These are phyloP conservation scores for Noctua fimbriata DNA, from an alignment of 2,888 invertebrate species.

Conservation along the genomic window DNA sequence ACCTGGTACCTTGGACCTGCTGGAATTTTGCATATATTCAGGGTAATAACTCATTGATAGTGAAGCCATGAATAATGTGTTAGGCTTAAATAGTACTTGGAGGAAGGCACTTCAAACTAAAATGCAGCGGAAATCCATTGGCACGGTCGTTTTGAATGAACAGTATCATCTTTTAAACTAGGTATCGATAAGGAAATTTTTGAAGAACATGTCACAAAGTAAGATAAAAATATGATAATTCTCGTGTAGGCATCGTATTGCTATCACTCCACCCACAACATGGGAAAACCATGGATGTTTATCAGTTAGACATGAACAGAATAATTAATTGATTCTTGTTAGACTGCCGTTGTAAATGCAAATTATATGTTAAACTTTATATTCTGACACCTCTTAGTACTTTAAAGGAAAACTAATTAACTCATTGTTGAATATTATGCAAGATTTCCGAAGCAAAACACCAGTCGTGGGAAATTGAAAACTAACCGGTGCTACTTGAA, in stretches of 20 bases:
- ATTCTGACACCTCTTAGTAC: slow-evolving; percentile 42
- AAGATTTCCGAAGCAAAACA: slow-evolving; percentile 48
- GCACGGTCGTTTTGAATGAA: background rate
- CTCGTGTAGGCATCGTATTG: slow-evolving; percentile 42
- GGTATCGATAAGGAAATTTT: slow-evolving; percentile 1
- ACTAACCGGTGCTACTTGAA: slow-evolving; percentile 35
- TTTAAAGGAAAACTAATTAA: slow-evolving; percentile 49
- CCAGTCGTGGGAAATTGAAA: slow-evolving; percentile 55
- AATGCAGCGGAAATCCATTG: slow-evolving; percentile 5
- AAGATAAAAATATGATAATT: slow-evolving; percentile 52
- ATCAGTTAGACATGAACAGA: slow-evolving; percentile 56
- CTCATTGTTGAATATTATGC: slow-evolving; percentile 38
- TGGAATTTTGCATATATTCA: slow-evolving; percentile 54
- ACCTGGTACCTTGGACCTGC: slow-evolving; percentile 40
- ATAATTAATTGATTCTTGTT: slow-evolving; percentile 60
- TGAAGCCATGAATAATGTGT: slow-evolving; percentile 42
- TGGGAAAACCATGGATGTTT: slow-evolving; percentile 53
- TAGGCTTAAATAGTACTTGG: slow-evolving; percentile 30
- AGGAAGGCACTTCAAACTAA: slow-evolving; percentile 18
- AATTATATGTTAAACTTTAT: slow-evolving; percentile 45
- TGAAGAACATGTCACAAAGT: slow-evolving; percentile 18
- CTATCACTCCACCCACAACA: slow-evolving; percentile 60
- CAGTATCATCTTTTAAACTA: background rate
- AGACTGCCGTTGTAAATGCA: slow-evolving; percentile 32
- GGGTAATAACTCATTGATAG: slow-evolving; percentile 43